A percentile compares a stretch with the other conserved stretches of the same genome.
phyloP scores from a whole-genome alignment of 2,888 invertebrate genomes.

The Ochropleura plecta region DNA sequence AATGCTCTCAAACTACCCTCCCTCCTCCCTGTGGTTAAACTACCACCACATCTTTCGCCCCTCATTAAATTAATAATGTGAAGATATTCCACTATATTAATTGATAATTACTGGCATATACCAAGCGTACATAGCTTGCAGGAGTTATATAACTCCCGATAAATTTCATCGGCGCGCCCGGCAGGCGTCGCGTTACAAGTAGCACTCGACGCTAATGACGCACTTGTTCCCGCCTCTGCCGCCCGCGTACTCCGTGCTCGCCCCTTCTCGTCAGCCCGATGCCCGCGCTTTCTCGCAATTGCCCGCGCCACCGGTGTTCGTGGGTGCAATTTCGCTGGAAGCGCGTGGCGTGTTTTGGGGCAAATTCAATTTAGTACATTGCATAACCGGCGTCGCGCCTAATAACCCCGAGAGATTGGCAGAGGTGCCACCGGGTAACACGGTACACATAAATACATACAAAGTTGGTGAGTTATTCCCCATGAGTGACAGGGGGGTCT shows the following conservation, averaged over 20 bases:
- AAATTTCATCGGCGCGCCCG: conserved; percentile 69
- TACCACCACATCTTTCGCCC: conserved; percentile 6
- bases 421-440: conserved; percentile 44
- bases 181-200: conserved; percentile 73
- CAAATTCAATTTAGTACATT: conserved; percentile 57
- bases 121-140: conserved; percentile 56
- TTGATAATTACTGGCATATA: conserved; percentile 61
- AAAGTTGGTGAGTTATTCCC: conserved; percentile 29
- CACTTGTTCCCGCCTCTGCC: conserved; percentile 71
- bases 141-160: conserved; percentile 65
- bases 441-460: conserved; percentile 30
- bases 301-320: conserved; percentile 58
- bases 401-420: conserved; percentile 54
- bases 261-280: conserved; percentile 65
- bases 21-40: conserved; percentile 4
- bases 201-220: conserved; percentile 76
- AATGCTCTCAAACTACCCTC: conserved; percentile 6
- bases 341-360: conserved; percentile 55
- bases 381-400: conserved; percentile 57
- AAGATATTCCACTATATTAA: conserved; percentile 57
- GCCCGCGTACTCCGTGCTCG: conserved; percentile 61
- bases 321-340: conserved; percentile 58
- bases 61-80: conserved; percentile 53
- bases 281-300: conserved; percentile 64
- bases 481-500: not conserved